Conservation (phyloP, 1,140 invertebrate species). For the Coenobita brevimanus region DNA sequence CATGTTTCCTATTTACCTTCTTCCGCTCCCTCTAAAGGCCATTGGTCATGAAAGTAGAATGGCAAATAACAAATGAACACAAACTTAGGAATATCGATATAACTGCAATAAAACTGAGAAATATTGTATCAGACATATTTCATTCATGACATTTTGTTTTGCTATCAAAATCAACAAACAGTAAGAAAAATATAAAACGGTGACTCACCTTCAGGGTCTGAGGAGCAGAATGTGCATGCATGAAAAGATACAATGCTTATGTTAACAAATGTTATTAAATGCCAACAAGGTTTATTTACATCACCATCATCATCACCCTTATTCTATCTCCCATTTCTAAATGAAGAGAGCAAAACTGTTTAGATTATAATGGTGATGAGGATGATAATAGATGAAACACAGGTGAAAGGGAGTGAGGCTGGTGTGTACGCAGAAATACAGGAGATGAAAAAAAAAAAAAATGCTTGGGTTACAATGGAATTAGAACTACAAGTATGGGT, state of each 20-base stretch:
- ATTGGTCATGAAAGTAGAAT: conserved; percentile 66
- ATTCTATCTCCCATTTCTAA: no score
- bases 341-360: no score
- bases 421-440: no score
- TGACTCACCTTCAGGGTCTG: conserved; percentile 35
- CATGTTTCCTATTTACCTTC: conserved; percentile 55
- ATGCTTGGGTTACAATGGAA: no score
- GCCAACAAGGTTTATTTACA: no score
- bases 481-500: no score
- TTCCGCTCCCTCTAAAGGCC: conserved; percentile 59
- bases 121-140: conserved; percentile 8
- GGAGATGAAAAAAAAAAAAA: no score
- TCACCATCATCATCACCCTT: no score
- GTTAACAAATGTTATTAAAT: no score
- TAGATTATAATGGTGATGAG: no score
- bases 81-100: conserved; percentile 49
- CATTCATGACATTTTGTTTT: conserved; percentile 30
- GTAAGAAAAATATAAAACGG: neutral
- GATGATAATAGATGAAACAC: no score
- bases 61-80: conserved; percentile 57
- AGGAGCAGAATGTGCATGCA: conserved; percentile 10
- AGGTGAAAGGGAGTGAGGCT: no score
- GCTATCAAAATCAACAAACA: neutral
- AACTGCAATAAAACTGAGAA: conserved; percentile 31
- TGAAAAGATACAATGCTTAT: conserved; percentile 1